Conservation (phyloP, 2,797 vertebrate genomes). For the Pteropus rufus region DNA sequence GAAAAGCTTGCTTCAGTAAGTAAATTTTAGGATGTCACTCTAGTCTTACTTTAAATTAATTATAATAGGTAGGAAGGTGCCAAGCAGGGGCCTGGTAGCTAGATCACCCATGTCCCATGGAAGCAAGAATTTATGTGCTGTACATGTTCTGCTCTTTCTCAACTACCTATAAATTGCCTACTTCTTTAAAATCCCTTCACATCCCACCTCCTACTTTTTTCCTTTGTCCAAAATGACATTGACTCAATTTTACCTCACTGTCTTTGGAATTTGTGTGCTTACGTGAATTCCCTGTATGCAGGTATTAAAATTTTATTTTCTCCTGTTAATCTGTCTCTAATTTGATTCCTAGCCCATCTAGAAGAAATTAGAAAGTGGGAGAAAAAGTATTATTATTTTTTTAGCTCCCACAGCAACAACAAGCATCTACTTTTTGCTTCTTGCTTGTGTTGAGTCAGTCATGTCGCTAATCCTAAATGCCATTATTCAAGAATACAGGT, state of each 20-base stretch:
- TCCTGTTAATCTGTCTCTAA: neutral
- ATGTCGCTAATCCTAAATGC: neutral
- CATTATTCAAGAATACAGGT: neutral
- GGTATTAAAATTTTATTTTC: neutral
- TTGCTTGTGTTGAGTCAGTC: neutral
- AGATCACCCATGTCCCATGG: neutral
- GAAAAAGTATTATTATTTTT: neutral
- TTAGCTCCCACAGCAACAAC: neutral
- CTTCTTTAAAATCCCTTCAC: neutral
- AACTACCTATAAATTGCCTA: neutral
- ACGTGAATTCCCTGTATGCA: neutral
- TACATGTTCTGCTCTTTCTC: neutral
- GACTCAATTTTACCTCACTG: neutral
- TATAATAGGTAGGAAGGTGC: neutral
- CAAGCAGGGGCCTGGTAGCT: neutral
- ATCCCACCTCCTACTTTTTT: neutral
- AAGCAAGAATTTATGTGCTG: neutral
- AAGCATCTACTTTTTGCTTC: neutral
- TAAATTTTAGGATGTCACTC: neutral
- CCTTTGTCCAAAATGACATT: neutral
- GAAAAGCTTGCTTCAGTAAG: neutral
- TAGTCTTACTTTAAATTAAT: neutral
- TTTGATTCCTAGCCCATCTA: neutral
- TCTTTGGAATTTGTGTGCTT: neutral
- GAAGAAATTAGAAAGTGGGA: neutral